Evolutionary conservation across 2,888 invertebrate species (phyloP).

Genomic region (Scrobipalpa costella): DNA sequence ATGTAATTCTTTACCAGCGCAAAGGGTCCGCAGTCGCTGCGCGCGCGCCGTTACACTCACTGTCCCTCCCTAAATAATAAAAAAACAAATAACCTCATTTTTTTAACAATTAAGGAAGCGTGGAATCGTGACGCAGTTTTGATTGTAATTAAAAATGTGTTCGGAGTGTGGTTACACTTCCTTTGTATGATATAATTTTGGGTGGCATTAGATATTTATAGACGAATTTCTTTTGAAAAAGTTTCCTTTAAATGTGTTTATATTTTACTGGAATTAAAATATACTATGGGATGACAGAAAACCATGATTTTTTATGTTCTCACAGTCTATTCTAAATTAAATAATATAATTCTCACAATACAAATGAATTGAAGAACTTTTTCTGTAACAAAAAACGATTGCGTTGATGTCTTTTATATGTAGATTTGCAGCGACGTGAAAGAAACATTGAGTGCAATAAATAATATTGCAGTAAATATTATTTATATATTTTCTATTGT

Average conservation of each 20-base stretch:
- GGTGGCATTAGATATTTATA: neutral
- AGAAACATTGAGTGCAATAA: neutral
- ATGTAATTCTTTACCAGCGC: neutral
- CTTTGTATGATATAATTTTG: constrained; percentile 31
- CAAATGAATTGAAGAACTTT: neutral
- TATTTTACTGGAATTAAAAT: too few species aligned
- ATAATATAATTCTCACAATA: too few species aligned
- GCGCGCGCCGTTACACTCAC: neutral
- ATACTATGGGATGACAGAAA: too few species aligned
- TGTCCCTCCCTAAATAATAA: neutral
- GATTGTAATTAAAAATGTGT: constrained; percentile 6
- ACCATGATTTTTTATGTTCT: too few species aligned
- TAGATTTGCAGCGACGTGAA: neutral
- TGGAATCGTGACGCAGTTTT: constrained; percentile 1
- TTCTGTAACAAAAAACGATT: neutral
- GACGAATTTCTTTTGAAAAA: too few species aligned
- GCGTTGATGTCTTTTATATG: constrained; percentile 24
- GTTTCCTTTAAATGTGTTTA: too few species aligned
- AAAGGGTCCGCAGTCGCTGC: neutral
- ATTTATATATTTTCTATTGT: too few species aligned
- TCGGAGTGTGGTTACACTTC: neutral
- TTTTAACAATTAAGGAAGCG: constrained; percentile 9
- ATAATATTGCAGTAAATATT: too few species aligned
- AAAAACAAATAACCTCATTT: constrained; percentile 13
- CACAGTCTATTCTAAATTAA: too few species aligned